Conservation (phyloP, 2,113 vertebrate genomes). For the Clarias macrocephalus region DNA sequence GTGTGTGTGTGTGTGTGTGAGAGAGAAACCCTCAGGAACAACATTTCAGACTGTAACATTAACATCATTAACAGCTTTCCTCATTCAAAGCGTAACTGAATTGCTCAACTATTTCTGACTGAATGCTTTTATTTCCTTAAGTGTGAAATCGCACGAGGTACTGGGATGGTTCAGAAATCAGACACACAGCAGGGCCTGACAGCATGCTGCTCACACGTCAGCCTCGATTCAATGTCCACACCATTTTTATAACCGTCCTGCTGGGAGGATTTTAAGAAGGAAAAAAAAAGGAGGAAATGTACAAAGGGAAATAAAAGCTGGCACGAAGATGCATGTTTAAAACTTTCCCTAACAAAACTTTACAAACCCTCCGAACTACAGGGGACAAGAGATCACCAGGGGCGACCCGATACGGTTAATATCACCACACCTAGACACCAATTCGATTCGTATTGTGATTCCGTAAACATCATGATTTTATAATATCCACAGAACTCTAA, state of each 20-base stretch:
- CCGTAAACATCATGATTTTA: too few relatives aligned
- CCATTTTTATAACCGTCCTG: neutral
- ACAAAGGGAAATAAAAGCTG: neutral
- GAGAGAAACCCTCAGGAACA: too few relatives aligned
- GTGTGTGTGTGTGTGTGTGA: too few relatives aligned
- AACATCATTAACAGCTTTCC: neutral
- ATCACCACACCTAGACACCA: too few relatives aligned
- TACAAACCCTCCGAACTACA: neutral
- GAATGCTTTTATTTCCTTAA: constrained; percentile 15
- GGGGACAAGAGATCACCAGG: too few relatives aligned
- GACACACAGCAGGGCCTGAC: neutral
- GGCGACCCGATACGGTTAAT: too few relatives aligned
- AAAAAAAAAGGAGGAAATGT: neutral
- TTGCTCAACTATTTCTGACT: neutral
- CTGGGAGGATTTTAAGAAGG: neutral
- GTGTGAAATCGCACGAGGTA: neutral
- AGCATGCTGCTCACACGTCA: neutral
- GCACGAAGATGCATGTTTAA: neutral
- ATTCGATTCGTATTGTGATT: too few relatives aligned
- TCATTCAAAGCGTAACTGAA: neutral
- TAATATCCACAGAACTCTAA: too few relatives aligned
- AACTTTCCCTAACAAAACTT: neutral
- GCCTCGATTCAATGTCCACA: neutral
- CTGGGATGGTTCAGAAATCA: neutral
- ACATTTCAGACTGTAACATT: too few relatives aligned